Conservation (phyloP, 2,888 invertebrate species). For the Cantharis rufa region DNA sequence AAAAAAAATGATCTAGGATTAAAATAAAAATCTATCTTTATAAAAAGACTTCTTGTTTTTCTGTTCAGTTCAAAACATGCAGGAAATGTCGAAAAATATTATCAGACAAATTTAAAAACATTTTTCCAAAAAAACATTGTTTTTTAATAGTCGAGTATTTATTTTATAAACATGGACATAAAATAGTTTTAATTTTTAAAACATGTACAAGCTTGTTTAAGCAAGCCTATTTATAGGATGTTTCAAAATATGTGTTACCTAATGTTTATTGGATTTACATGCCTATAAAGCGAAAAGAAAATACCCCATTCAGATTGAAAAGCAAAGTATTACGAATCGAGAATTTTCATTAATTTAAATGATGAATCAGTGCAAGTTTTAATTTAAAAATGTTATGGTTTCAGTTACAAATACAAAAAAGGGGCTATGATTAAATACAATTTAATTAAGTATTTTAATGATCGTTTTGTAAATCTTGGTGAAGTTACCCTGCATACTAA, state of each 20-base stretch:
- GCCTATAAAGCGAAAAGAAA: too few relatives aligned
- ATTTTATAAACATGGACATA: background rate
- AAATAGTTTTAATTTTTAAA: constrained; percentile 1
- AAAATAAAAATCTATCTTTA: background rate
- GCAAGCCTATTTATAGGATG: background rate
- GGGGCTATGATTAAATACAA: background rate
- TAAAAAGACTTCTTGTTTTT: background rate
- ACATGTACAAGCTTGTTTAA: background rate
- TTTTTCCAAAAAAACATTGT: background rate
- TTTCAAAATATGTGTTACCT: background rate
- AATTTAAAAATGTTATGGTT: background rate
- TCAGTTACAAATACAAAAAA: background rate
- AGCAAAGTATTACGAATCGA: too few relatives aligned
- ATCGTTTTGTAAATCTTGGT: background rate
- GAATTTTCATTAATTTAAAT: background rate
- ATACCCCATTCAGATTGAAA: too few relatives aligned
- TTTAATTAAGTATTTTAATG: background rate
- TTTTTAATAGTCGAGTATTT: background rate
- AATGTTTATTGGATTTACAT: background rate
- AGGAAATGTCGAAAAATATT: background rate
- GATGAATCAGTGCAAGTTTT: background rate
- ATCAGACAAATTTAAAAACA: background rate
- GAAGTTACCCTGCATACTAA: background rate
- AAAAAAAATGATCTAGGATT: background rate
- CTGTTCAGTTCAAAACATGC: background rate